Percentiles rank a stretch among this genome's conserved stretches.
These are phyloP conservation scores for Murina feae DNA, from an alignment of 2,113 vertebrate genomes.

Conservation along the genomic window DNA sequence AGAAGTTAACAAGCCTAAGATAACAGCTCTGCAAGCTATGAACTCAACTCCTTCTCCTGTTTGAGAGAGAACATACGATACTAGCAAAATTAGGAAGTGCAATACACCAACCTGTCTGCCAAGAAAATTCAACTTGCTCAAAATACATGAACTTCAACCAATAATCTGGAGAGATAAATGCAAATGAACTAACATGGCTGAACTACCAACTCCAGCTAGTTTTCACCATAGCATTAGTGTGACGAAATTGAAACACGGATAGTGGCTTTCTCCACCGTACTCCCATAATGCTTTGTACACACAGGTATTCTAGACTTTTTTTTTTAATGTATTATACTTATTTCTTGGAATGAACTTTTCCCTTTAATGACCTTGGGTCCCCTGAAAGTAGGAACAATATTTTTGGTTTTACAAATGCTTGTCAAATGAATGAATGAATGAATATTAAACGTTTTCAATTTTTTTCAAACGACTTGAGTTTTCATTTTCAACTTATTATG, in stretches of 20 bases:
- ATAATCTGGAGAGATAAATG: slow-evolving; percentile 19
- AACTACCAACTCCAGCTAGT: neutral
- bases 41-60: slow-evolving; percentile 44
- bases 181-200: slow-evolving; percentile 2
- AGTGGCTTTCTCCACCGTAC: neutral
- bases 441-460: neutral
- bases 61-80: slow-evolving; percentile 33
- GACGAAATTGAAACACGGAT: neutral
- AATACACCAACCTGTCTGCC: slow-evolving; percentile 59
- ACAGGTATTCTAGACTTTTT: neutral
- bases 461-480: neutral
- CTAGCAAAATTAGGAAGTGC: slow-evolving; percentile 62
- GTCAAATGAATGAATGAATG: neutral
- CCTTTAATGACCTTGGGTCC: neutral
- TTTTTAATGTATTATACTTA: neutral
- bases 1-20: slow-evolving; percentile 46
- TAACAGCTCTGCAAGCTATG: slow-evolving; percentile 31
- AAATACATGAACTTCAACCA: slow-evolving; percentile 61
- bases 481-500: neutral
- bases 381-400: neutral
- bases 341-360: neutral
- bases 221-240: neutral
- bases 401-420: slow-evolving; percentile 14
- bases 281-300: neutral
- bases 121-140: slow-evolving; percentile 47